phyloP scores from a whole-genome alignment of 1,140 invertebrate species.

The Theocolax elegans region DNA sequence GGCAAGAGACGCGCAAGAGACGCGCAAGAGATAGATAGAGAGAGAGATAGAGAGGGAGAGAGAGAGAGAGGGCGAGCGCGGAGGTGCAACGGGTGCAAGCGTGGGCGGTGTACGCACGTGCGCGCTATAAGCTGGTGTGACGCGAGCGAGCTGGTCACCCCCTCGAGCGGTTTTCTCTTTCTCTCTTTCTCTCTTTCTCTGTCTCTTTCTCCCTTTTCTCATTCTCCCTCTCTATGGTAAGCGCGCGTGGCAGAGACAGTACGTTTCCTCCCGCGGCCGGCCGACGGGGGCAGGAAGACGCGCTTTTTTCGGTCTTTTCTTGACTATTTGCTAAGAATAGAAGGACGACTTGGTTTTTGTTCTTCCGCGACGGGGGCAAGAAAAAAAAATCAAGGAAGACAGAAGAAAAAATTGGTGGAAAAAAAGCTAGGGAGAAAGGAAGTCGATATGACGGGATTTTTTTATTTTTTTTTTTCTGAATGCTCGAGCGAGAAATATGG shows the following conservation, averaged over 20 bases:
- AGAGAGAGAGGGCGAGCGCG: no score
- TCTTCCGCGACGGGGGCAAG: conserved; percentile 4
- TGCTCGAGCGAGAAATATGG: conserved; percentile 52
- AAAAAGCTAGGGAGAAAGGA: conserved; percentile 10
- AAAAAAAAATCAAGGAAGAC: background rate
- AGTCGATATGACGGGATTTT: conserved; percentile 26
- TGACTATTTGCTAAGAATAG: conserved; percentile 46
- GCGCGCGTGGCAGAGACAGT: background rate
- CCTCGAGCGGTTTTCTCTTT: background rate
- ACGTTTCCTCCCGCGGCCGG: background rate
- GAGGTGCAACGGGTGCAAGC: background rate
- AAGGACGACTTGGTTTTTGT: conserved; percentile 40
- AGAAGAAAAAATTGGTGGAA: conserved; percentile 17
- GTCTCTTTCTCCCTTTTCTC: background rate
- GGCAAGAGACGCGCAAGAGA: no score
- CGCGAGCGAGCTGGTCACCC: background rate
- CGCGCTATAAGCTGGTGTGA: no score
- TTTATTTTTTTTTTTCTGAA: conserved; percentile 42
- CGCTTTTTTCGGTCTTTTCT: conserved; percentile 31
- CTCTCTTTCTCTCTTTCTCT: background rate
- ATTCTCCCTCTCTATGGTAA: background rate
- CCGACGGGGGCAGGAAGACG: conserved; percentile 41
- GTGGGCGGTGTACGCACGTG: background rate
- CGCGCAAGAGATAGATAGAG: no score
- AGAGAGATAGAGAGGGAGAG: no score